Evolutionary conservation across 2,888 invertebrate genomes (phyloP).

Genomic region (Terebella lapidaria): DNA sequence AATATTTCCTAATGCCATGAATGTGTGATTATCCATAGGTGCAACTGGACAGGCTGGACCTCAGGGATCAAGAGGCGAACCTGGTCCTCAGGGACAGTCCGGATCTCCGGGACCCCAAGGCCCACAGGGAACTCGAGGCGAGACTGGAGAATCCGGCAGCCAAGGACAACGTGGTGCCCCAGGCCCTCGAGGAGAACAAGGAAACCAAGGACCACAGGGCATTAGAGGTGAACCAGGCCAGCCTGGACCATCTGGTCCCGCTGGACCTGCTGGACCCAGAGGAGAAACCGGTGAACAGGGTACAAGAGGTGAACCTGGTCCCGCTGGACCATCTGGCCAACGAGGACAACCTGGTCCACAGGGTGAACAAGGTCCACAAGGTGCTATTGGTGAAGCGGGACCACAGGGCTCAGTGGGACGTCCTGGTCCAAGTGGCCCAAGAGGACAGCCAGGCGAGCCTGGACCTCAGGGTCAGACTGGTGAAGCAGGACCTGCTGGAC

Average conservation of each 20-base stretch:
- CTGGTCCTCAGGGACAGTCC: neutral
- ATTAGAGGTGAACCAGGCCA: slow-evolving; percentile 11
- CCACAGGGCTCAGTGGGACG: slow-evolving; percentile 55
- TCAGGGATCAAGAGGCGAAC: neutral
- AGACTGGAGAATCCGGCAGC: neutral
- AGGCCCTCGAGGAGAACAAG: slow-evolving; percentile 16
- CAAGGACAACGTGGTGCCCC: slow-evolving; percentile 11
- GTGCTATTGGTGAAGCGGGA: slow-evolving; percentile 58
- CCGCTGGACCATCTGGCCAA: slow-evolving; percentile 5
- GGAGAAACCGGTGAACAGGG: neutral
- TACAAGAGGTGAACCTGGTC: neutral
- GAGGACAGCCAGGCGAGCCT: slow-evolving; percentile 9
- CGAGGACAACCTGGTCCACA: slow-evolving; percentile 12
- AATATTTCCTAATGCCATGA: slow-evolving; percentile 1
- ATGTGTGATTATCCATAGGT: slow-evolving; percentile 11
- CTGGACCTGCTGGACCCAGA: slow-evolving; percentile 7
- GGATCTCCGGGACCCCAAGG: neutral
- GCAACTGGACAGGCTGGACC: neutral
- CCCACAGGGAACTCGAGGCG: neutral
- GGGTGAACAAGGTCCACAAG: slow-evolving; percentile 12
- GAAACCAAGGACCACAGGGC: slow-evolving; percentile 15
- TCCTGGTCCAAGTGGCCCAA: slow-evolving; percentile 1
- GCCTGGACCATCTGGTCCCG: slow-evolving; percentile 11
- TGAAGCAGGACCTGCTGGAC: slow-evolving; percentile 10
- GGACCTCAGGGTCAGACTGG: slow-evolving; percentile 12